These are phyloP conservation scores for Aegotheles bennettii DNA, from an alignment of 2,113 vertebrate species.

Conservation along the genomic window DNA sequence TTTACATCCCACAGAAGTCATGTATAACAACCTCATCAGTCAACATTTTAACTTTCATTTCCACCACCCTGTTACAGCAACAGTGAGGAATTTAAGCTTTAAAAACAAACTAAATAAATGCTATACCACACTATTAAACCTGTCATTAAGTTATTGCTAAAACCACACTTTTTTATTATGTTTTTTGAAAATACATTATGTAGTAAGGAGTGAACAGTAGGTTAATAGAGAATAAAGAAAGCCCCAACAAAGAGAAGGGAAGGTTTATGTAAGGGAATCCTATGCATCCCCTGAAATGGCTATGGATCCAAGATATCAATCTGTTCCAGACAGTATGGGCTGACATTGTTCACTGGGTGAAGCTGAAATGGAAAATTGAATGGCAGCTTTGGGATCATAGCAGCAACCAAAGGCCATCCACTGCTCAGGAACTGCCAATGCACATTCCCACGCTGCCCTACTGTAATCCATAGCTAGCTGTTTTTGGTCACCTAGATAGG, in stretches of 20 bases:
- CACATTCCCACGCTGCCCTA: neutral
- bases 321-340: neutral
- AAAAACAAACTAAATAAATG: neutral
- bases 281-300: neutral
- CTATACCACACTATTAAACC: neutral
- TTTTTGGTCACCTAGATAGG: neutral
- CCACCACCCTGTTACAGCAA: neutral
- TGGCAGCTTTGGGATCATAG: neutral
- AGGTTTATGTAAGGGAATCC: neutral
- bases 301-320: neutral
- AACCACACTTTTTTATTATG: neutral
- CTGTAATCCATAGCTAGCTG: neutral
- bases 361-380: slow-evolving; percentile 45
- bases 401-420: neutral
- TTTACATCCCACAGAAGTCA: neutral
- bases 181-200: neutral
- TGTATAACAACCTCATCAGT: neutral
- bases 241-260: neutral
- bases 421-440: neutral
- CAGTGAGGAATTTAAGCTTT: neutral
- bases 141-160: neutral
- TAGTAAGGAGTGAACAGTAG: neutral
- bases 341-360: slow-evolving; percentile 24
- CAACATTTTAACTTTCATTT: slow-evolving; percentile 15
- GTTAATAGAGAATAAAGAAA: neutral